Conservation (phyloP, 2,797 vertebrate species). For the Karalla daura region DNA sequence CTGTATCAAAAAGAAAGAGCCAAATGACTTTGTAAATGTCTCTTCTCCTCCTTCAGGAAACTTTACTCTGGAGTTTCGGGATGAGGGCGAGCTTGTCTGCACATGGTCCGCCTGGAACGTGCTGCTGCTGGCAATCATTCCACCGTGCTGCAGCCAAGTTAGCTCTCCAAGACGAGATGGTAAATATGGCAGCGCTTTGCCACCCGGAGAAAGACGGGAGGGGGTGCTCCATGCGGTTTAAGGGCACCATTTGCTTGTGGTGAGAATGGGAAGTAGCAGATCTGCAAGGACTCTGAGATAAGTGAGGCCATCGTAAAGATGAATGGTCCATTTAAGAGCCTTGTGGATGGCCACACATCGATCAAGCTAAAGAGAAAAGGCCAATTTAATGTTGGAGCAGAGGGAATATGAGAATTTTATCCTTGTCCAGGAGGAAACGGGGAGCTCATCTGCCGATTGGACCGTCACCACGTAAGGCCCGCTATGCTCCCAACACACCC, state of each 20-base stretch:
- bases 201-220: conserved; percentile 51
- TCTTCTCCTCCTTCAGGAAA: conserved; percentile 49
- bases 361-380: conserved; percentile 46
- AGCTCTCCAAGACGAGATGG: conserved; percentile 69
- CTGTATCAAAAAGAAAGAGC: conserved; percentile 49
- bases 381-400: conserved; percentile 19
- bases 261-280: conserved; percentile 76
- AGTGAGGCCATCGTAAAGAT: conserved; percentile 74
- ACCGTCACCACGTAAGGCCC: conserved; percentile 38
- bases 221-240: conserved; percentile 74
- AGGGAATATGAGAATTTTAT: conserved; percentile 42
- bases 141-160: conserved; percentile 63
- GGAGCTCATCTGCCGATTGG: conserved; percentile 56
- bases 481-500: conserved; percentile 29
- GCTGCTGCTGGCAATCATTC: conserved; percentile 64
- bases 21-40: conserved; percentile 66
- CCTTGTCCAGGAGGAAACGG: conserved; percentile 34
- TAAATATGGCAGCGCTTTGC: conserved; percentile 77
- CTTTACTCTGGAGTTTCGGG: conserved; percentile 50
- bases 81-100: conserved; percentile 60
- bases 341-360: conserved; percentile 63
- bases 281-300: conserved; percentile 71
- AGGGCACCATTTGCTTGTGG: conserved; percentile 75
- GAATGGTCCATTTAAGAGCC: conserved; percentile 66
- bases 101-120: conserved; percentile 64